Base-by-base conservation (phyloP, 2,113 vertebrate genomes). In the Epinephelus fuscoguttatus region DNA sequence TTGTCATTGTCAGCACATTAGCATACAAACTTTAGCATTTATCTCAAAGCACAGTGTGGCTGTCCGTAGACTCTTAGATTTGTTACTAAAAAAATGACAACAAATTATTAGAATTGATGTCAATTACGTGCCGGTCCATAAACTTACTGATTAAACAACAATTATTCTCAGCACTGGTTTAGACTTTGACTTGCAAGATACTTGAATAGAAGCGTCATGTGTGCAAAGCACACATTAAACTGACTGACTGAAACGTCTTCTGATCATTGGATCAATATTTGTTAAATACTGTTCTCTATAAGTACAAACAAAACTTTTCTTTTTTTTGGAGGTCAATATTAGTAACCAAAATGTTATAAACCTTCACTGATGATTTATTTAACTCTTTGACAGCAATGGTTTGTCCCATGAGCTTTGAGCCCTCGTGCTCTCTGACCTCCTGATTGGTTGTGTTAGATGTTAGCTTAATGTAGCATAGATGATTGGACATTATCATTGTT, bases 401-500 rank as follows among this genome's bases (percentile, higher is more conserved):
- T 87, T 47, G 2, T 74, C 27, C 76, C 21, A 15, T 60, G 53
- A 75, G 73, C 62, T 45, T 19, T 67, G 19, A 57, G 30, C 49
- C 53, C 42, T 74, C 6, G 0, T 40, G 49, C 70, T 75, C 71
- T n/a, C 66, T 77, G 76, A 81, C 62, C 63, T 52, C 67, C 68
- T 88, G 74, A 91, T 56, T 81, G 73, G 78, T 27, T 59, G 42
- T 14, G 70, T 78, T 84, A 70, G 60, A 86, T 63, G 75, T 87
- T 68, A 80, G 66, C 62, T 75, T 84, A 71, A 91, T 84, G 87
- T 76, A 80, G 77, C 75, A 59, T 72, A 75, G 75, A 85, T 74
- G 75, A 91, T 79, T 84, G 82, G 71, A 87, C 72, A 80, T 89
- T 80, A 91, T 85, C 75, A 79, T 76, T 75, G 69, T 80, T 88